Conservation (phyloP, 2,797 vertebrate species). For the Channa striata region DNA sequence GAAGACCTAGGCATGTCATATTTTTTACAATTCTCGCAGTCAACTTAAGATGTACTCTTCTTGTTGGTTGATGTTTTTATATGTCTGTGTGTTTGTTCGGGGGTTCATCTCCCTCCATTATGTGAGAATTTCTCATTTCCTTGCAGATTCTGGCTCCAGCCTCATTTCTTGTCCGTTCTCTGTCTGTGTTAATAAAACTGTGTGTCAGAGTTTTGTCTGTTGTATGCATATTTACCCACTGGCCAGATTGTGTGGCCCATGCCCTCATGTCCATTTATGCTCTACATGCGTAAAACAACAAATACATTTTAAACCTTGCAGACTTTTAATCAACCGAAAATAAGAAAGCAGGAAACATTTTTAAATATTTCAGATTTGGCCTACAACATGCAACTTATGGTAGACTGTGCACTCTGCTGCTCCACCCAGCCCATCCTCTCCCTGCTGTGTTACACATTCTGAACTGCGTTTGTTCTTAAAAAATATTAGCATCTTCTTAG, state of each 20-base stretch:
- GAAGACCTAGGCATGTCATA: conserved; percentile 19
- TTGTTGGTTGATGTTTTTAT: neutral
- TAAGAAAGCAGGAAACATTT: too few species aligned
- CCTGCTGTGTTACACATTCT: too few species aligned
- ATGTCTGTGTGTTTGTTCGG: neutral
- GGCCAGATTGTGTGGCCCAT: neutral
- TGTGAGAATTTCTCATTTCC: neutral
- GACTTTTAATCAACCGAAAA: too few species aligned
- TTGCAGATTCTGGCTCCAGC: conserved; percentile 3
- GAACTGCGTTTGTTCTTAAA: too few species aligned
- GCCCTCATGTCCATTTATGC: neutral
- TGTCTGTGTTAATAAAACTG: neutral
- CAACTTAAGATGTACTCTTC: neutral
- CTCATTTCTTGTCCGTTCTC: neutral
- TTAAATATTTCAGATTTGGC: too few species aligned
- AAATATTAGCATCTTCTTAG: too few species aligned
- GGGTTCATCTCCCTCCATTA: neutral
- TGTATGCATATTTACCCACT: neutral
- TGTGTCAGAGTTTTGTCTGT: neutral
- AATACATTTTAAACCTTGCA: too few species aligned
- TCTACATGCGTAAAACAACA: neutral
- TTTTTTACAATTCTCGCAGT: conserved; percentile 19
- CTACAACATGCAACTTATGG: too few species aligned
- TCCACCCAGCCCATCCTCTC: too few species aligned
- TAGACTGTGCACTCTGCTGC: too few species aligned